These are phyloP conservation scores for Entomyzon cyanotis DNA, from an alignment of 2,113 vertebrate species.

Conservation along the genomic window DNA sequence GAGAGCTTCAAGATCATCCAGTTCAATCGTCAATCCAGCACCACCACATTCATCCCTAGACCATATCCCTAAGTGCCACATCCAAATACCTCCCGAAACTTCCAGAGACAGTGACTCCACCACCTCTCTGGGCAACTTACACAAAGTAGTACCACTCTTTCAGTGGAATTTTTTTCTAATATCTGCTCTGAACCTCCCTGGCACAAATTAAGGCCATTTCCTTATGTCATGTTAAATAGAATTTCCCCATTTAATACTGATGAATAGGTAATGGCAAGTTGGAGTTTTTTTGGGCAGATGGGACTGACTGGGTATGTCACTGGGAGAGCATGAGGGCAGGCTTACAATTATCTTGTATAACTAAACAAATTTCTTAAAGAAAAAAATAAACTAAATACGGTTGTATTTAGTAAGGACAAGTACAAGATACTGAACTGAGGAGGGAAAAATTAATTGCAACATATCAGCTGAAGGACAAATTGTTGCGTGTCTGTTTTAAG, in stretches of 20 bases:
- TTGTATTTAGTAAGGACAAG: neutral
- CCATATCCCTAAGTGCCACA: neutral
- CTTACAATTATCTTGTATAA: neutral
- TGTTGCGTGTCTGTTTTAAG: neutral
- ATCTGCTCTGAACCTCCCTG: neutral
- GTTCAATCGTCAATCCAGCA: accelerated
- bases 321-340: neutral
- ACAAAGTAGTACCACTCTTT: neutral
- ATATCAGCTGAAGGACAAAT: neutral
- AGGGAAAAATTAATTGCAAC: neutral
- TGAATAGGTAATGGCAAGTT: neutral
- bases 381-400: neutral
- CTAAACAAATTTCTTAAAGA: neutral
- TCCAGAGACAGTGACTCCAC: neutral
- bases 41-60: neutral
- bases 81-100: neutral
- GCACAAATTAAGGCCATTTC: neutral
- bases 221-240: neutral
- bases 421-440: neutral
- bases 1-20: neutral
- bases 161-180: neutral
- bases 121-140: neutral
- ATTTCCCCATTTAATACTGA: neutral
- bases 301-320: neutral
- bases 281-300: accelerated